phyloP scores from a whole-genome alignment of 2,888 invertebrate species.

The Craniophora ligustri region DNA sequence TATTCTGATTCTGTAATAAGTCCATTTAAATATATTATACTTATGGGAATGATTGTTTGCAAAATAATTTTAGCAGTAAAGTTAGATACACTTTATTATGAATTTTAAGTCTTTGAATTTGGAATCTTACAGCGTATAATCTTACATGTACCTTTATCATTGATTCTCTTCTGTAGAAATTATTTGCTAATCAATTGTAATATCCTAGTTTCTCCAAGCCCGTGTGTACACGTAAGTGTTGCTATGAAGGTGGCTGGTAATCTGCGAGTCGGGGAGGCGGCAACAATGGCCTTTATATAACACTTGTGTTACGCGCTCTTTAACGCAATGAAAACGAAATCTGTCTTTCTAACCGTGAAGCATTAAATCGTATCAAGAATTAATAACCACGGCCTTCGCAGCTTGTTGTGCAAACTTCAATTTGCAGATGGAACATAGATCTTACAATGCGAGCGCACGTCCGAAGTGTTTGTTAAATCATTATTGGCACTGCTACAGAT shows the following conservation, averaged over 20 bases:
- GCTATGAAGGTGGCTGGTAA: constrained; percentile 64
- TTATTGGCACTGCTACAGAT: constrained; percentile 26
- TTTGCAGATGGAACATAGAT: constrained; percentile 20
- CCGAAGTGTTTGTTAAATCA: constrained; percentile 12
- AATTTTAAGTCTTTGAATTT: too few species aligned
- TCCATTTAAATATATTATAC: not conserved
- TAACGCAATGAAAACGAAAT: constrained; percentile 71
- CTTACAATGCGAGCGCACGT: constrained; percentile 1
- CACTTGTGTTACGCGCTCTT: constrained; percentile 62
- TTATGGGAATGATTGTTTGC: not conserved
- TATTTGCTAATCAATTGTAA: constrained; percentile 15
- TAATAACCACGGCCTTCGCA: constrained; percentile 61
- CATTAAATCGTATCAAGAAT: constrained; percentile 67
- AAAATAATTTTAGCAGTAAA: not conserved
- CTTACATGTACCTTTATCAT: constrained; percentile 3
- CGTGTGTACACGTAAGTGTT: constrained; percentile 54
- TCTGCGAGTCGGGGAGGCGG: constrained; percentile 49
- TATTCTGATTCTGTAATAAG: not conserved
- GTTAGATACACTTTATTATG: too few species aligned
- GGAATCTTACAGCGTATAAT: not conserved
- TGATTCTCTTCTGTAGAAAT: constrained; percentile 16
- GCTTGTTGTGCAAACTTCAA: constrained; percentile 59
- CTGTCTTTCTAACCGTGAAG: constrained; percentile 70
- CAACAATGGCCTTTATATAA: constrained; percentile 78
- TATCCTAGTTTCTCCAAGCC: constrained; percentile 49